Base-by-base conservation (phyloP, 2,888 invertebrate genomes). In the Pinctada fucata region DNA sequence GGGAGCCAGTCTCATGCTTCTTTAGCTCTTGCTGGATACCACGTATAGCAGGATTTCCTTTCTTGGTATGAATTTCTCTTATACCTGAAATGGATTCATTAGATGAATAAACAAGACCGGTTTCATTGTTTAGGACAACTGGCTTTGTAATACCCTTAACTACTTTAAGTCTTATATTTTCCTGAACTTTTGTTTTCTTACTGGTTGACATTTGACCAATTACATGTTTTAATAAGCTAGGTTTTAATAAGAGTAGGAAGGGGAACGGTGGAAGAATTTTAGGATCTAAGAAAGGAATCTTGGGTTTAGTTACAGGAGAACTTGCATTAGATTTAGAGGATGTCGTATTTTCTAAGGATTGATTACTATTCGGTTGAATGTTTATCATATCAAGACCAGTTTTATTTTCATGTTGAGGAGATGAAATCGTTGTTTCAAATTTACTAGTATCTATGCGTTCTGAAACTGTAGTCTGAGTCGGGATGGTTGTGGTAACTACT, bases 71-170 rank as follows among this genome's bases (percentile, higher is more conserved):
- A 58, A 58, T 58, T 58, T 6, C 58, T 58, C 58, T 58, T 58
- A 58, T 58, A 58, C 58, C 58, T 58, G 58, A 58, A 58, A 58
- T 10, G 13, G 58, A 58, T 58, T 58, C 58, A 58, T 58, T 58
- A 10, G 58, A 58, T 58, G 58, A 58, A 58, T 58, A 58, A 58
- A 58, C 58, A 58, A 58, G 13, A 58, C 58, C 58, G 58, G 58
- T 58, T 58, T 58, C 58, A 13, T 58, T 58, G 13, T 58, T 6
- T 10, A 58, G 58, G 13, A 58, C 13, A 13, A 58, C 58, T 10
- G 58, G 58, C 58, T 58, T 58, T 58, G 58, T 10, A 10, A 58
- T 58, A 58, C 8, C 8, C 13, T 58, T 58, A 10, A 10, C 8
- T 6, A 58, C 8, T 58, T 58, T 58, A 58, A 58, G 58, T 6